Base-by-base conservation (phyloP, 2,113 vertebrate genomes). In the Phrynosoma platyrhinos region DNA sequence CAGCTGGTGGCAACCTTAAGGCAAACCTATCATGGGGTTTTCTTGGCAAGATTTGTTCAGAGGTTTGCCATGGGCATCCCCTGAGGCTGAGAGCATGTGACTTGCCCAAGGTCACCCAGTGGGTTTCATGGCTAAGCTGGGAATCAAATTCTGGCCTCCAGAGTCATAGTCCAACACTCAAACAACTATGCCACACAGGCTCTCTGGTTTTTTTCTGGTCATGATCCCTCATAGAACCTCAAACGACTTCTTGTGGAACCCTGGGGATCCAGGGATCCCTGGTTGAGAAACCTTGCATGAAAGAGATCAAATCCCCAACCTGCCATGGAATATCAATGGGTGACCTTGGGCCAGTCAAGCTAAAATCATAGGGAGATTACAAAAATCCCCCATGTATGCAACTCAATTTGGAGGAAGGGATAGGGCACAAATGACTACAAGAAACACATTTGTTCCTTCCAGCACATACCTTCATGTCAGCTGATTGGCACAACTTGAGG, bases 391-490 rank as follows among this genome's bases (percentile, higher is more conserved):
- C n/a, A 40, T 23, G 68, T 9, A 71, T 62, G 53, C 36, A 87
- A 75, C 69, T 53, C 25, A 72, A 55, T 7, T 9, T 42, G 86
- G 52, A 62, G 36, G 20, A 47, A 32, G 42, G 66, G 47, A 3
- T 16, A n/a, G 8, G 18, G 81, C 68, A 32, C 1, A 12, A 20
- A 71, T 27, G 18, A 79, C 40, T 13, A n/a, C 23, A 52, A n/a
- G 0, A 72, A 21, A 2, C 47, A 64, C 36, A 30, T 10, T 1
- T 18, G 16, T 32, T 25, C 27, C 21, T 47, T 58, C 18, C 5
- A 18, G 53, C 27, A 53, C 92, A 58, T 84, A 98, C 98, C 97
- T 98, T 99, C 79, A 98, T 96, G 88, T 98, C 96, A 0, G 98
- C 96, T 25, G 93, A 94, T 84, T 97, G 97, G 13, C 97, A 95